phyloP scores from a whole-genome alignment of 1,140 invertebrate genomes.

The Diorhabda sublineata region DNA sequence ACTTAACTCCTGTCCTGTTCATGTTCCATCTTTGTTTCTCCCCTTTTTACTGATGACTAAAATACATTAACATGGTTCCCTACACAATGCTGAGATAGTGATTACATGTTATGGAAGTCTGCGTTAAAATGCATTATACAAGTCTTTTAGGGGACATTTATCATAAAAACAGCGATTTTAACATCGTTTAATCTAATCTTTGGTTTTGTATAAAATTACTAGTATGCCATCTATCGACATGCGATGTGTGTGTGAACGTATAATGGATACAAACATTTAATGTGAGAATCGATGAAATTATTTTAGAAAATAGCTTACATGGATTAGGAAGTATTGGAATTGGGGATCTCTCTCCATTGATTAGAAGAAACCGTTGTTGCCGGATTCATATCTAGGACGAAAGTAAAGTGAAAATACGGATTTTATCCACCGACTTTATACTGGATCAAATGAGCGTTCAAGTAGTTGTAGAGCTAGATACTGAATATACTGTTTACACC shows the following conservation, averaged over 20 bases:
- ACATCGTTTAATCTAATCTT: conserved; percentile 29
- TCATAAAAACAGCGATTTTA: conserved; percentile 36
- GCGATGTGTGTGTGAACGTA: conserved; percentile 17
- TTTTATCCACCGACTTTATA: no score
- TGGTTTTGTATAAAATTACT: conserved; percentile 23
- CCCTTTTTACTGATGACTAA: conserved; percentile 38
- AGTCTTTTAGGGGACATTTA: conserved; percentile 37
- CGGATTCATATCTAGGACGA: no score
- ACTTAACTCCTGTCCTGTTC: conserved; percentile 9
- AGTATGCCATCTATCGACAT: conserved; percentile 21
- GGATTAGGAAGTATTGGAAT: no score
- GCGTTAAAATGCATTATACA: conserved; percentile 39
- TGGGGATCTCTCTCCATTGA: no score
- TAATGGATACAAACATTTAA: conserved; percentile 4
- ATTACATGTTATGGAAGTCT: conserved; percentile 41
- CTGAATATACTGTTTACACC: no score
- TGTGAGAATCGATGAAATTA: neutral
- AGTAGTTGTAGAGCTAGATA: no score
- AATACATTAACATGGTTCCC: conserved; percentile 41
- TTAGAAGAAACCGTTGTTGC: no score
- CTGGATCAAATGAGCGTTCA: no score
- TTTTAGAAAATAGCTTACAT: no score
- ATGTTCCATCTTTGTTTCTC: conserved; percentile 22
- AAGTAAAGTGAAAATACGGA: no score
- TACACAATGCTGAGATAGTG: conserved; percentile 37